A percentile compares a stretch with the other conserved stretches of the same genome.
Conservation (phyloP, 2,113 vertebrate genomes). For the Casuarius casuarius region DNA sequence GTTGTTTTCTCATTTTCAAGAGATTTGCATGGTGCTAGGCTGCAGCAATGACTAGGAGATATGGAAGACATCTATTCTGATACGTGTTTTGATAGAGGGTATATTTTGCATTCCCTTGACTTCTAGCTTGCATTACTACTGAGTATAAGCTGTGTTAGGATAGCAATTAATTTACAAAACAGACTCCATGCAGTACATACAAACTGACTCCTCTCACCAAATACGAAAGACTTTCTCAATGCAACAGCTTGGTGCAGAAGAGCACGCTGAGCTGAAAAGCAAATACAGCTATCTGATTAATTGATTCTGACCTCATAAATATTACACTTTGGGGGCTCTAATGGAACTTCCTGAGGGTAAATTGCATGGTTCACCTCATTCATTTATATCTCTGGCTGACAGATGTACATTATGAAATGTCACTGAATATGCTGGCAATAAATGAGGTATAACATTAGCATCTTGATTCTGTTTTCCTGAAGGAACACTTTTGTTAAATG, state of each 20-base stretch:
- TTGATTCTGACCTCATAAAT: conserved; percentile 89
- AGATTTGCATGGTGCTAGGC: not conserved
- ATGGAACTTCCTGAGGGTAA: conserved; percentile 86
- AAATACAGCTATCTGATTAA: conserved; percentile 88
- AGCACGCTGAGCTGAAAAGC: conserved; percentile 77
- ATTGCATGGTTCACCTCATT: conserved; percentile 87
- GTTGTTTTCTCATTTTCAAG: not conserved
- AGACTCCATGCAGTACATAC: conserved; percentile 42
- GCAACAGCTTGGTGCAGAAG: conserved; percentile 75
- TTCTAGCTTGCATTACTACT: conserved; percentile 38
- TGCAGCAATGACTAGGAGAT: not conserved
- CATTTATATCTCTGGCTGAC: conserved; percentile 86
- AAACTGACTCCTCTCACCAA: conserved; percentile 60
- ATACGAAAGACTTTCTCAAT: conserved; percentile 60
- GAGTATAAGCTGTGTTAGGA: conserved; percentile 7
- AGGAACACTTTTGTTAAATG: conserved; percentile 83
- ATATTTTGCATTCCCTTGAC: conserved; percentile 55
- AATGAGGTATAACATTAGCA: conserved; percentile 85
- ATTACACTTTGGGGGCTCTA: conserved; percentile 86
- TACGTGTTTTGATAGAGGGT: conserved; percentile 20
- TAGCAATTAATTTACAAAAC: conserved; percentile 69
- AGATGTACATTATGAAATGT: conserved; percentile 90
- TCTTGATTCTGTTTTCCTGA: conserved; percentile 81
- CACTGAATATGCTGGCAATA: conserved; percentile 87
- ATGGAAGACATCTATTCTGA: conserved; percentile 2